A percentile compares a stretch with the other conserved stretches of the same genome.
phyloP scores from a whole-genome alignment of 2,113 vertebrate species.

The Caracal caracal region DNA sequence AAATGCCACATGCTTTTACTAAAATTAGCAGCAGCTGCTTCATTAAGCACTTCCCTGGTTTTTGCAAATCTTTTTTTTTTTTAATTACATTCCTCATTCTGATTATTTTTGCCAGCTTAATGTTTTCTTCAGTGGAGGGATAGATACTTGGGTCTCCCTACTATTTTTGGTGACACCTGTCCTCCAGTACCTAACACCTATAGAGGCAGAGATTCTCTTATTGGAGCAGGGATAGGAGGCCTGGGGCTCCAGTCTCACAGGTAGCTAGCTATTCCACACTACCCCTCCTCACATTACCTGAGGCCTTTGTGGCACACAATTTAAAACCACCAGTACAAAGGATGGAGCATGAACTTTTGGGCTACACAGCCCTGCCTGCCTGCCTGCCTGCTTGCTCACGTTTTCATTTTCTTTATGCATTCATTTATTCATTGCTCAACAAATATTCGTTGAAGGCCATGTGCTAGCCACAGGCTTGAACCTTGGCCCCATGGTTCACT shows the following conservation, averaged over 20 bases:
- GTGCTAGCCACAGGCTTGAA: background rate
- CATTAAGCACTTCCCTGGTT: background rate
- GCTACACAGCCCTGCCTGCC: background rate
- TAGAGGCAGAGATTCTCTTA: background rate
- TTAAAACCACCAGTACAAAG: background rate
- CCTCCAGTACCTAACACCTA: background rate
- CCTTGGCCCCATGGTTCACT: background rate
- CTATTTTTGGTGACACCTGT: background rate
- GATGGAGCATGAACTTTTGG: background rate
- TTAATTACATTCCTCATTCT: background rate
- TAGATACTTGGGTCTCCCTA: background rate
- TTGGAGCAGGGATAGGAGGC: background rate
- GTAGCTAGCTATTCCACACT: background rate
- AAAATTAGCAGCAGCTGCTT: background rate
- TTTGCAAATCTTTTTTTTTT: background rate
- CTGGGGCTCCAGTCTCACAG: background rate
- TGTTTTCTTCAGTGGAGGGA: background rate
- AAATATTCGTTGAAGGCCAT: background rate
- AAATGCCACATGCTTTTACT: background rate
- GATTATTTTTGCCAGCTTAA: background rate
- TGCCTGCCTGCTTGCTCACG: background rate
- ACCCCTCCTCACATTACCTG: background rate
- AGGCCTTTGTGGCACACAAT: background rate
- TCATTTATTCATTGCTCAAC: background rate
- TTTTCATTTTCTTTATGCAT: background rate